Evolutionary conservation across 37 sponge, comb jelly and placozoan species (phyloP).

Genomic region (Beroe ovata): DNA sequence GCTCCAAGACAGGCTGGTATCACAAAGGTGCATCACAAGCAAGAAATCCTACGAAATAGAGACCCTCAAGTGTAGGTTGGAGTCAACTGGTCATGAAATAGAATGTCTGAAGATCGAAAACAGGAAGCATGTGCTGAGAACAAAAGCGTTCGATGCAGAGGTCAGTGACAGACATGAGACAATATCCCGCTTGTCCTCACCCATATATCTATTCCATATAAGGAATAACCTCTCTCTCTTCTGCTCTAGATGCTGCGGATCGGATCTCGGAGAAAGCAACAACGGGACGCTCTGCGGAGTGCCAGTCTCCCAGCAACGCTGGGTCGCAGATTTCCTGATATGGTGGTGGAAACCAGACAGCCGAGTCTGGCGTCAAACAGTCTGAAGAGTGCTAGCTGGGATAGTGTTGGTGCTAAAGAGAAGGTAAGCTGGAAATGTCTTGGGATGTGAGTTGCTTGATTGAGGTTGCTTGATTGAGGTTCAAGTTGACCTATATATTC

Average conservation of each 20-base stretch:
- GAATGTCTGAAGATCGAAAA: slow-evolving; percentile 38
- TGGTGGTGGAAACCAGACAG: neutral
- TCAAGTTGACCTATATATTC: too few species aligned
- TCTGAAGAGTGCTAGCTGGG: slow-evolving; percentile 6
- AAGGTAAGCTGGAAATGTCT: too few species aligned
- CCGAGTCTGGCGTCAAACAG: neutral
- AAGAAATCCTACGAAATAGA: slow-evolving; percentile 25
- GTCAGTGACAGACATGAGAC: too few species aligned
- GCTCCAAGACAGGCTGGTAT: slow-evolving; percentile 27
- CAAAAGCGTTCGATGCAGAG: slow-evolving; percentile 8
- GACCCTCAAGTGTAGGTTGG: slow-evolving; percentile 6
- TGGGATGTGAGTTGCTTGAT: too few species aligned
- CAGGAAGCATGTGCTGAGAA: neutral
- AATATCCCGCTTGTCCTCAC: neutral
- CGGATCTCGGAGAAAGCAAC: neutral
- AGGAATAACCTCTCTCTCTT: neutral
- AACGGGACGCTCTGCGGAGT: neutral
- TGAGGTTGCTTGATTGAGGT: too few species aligned
- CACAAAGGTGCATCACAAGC: neutral
- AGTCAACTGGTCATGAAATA: slow-evolving; percentile 2
- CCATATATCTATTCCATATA: too few species aligned
- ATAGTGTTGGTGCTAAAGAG: slow-evolving; percentile 31
- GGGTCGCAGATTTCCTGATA: neutral
- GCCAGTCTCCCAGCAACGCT: slow-evolving; percentile 11
- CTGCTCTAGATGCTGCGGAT: neutral